Evolutionary conservation across 2,888 invertebrate genomes (phyloP), one percentile per base, ranked within the genome.

Genomic region (Bimastos eiseni): DNA sequence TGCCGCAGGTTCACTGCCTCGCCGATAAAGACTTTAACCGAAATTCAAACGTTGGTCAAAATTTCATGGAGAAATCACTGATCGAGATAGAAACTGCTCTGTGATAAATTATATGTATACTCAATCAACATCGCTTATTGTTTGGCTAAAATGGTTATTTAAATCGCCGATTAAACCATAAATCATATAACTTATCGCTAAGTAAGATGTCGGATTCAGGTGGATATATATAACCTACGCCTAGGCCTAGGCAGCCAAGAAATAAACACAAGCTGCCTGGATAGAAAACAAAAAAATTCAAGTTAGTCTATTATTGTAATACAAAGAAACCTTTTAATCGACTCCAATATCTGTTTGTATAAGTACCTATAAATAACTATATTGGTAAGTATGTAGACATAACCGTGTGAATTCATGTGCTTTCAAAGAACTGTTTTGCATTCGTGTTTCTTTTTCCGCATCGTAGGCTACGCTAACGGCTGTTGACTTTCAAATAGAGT

Each of bases 41-140:
- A 37, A 86, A 86, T 34, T 24, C 34, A 33, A 34, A 86, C 86
- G 34, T 34, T 86, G 37, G 37, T 33, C 34, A 24, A 13, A 37
- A 34, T 17, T 86, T 86, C 86, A 86, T 19, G 19, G 37, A 86
- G 86, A 86, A 86, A 17, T 86, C 86, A 24, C 86, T 86, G 36
- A 34, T 86, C 36, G 86, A 86, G 24, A 86, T 86, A n/a, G 86
- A 86, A 36, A 86, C 86, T 21, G 86, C 86, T 86, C 86, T 86
- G 36, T 86, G 86, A 86, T 86, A 70, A 1, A 70, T 30, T 17
- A 3, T n/a, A 70, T n/a, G 3, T 15, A n/a, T 15, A 41, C 8
- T 41, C 15, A 6, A 41, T 41, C 41, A 41, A 11, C 41, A 41
- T 41, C 6, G 6, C 6, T 41, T 11, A 41, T 41, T 19, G 30